phyloP scores from a whole-genome alignment of 2,797 vertebrate species.

The Cossypha dichroa region DNA sequence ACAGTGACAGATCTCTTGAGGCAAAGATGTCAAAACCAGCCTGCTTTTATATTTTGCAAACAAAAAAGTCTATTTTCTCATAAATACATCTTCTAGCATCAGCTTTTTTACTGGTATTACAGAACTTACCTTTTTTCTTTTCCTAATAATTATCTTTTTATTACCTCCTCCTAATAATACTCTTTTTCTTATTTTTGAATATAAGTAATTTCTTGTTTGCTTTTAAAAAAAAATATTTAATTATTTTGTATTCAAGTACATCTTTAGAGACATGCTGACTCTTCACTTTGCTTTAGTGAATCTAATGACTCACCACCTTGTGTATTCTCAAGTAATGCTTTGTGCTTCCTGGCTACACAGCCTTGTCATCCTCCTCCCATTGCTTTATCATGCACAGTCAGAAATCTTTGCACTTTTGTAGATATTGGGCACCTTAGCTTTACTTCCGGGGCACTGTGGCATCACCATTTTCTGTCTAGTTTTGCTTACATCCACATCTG shows the following conservation, averaged over 20 bases:
- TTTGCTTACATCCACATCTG: not conserved
- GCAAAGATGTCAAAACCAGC: conserved; percentile 27
- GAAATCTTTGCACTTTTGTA: not conserved
- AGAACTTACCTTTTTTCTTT: not conserved
- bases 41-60: conserved; percentile 16
- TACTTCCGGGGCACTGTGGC: not conserved
- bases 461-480: not conserved
- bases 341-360: not conserved
- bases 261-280: not conserved
- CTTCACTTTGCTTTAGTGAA: not conserved
- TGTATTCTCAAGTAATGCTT: not conserved
- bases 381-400: not conserved
- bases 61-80: not conserved
- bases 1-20: conserved; percentile 12
- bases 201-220: not conserved
- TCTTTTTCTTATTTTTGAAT: not conserved
- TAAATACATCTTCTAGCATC: not conserved
- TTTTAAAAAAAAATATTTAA: not conserved
- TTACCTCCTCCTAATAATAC: not conserved
- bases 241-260: not conserved
- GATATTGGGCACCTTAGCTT: not conserved
- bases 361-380: not conserved
- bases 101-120: not conserved
- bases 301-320: not conserved
- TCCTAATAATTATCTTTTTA: not conserved